Base-by-base conservation (phyloP, 35 echinoderm and acorn worm species). In the Amphiura filiformis region DNA sequence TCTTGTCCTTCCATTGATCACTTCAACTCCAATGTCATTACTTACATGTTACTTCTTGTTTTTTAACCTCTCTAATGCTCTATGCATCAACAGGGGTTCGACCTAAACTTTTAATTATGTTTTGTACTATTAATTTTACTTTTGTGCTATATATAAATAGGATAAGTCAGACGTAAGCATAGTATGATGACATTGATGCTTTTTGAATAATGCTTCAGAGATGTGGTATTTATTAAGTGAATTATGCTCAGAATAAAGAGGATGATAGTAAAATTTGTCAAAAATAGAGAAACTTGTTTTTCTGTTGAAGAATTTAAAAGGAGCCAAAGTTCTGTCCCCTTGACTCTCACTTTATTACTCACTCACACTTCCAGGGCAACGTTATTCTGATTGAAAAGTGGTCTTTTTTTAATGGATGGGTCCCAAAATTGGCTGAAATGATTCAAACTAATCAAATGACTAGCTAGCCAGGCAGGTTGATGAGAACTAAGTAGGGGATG, bases 371-470 rank as follows among this genome's bases (percentile, higher is more conserved):
- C 7, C 15, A 70, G 61, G 15, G 11, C 61, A 70, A 70, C 26
- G 61, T 70, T 70, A 70, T 70, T 70, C 61, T 3, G 17, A 70
- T 26, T 70, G 17, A 70, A 52, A 70, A 70, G 61, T 70, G 28
- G 61, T 4, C 44, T 20, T 26, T 1, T 11, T n/a, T 70, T 13
- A 70, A 70, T 70, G 61, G 61, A 70, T 26, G 15, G 61, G 61
- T 47, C 41, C 61, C 9, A 70, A 70, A 70, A 70, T 70, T 70
- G 61, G 61, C 61, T 15, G 61, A 70, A 70, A 70, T 70, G 61
- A 70, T 70, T 70, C 26, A 23, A 5, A 18, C 15, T 70, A 70
- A 70, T 70, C 61, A 70, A 70, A 70, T 70, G 61, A 70, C 61
- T 70, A 70, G 61, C 26, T 13, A n/a, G 2, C 17, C 4, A 47